These are phyloP conservation scores for Ephialtes manifestator DNA, from an alignment of 2,888 invertebrate genomes.

Conservation along the genomic window DNA sequence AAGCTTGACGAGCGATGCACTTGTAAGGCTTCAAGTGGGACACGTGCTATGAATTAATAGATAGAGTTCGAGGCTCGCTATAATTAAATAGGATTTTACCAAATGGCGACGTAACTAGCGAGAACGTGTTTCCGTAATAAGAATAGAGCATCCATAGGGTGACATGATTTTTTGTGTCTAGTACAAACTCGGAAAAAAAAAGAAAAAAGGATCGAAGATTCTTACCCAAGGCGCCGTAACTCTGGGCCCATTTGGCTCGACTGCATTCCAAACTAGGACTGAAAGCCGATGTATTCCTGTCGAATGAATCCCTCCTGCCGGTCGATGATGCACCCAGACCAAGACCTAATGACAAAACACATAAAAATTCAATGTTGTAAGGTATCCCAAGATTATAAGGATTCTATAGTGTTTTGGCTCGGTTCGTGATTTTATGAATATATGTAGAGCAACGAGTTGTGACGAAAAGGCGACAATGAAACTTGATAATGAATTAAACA, in stretches of 20 bases:
- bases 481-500: constrained; percentile 54
- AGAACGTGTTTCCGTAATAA: constrained; percentile 34
- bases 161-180: constrained; percentile 12
- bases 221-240: constrained; percentile 88
- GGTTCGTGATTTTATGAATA: constrained; percentile 23
- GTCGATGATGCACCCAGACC: constrained; percentile 88
- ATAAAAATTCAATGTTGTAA: constrained; percentile 27
- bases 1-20: constrained; percentile 44
- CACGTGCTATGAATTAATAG: constrained; percentile 58
- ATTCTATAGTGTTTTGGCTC: constrained; percentile 1
- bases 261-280: constrained; percentile 92
- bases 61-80: constrained; percentile 27
- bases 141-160: constrained; percentile 44
- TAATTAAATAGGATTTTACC: constrained; percentile 36
- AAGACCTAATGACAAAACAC: constrained; percentile 83
- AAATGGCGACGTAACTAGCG: constrained; percentile 11
- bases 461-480: constrained; percentile 48
- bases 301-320: constrained; percentile 92
- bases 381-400: neutral
- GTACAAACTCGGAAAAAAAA: constrained; percentile 8
- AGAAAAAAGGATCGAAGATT: constrained; percentile 53
- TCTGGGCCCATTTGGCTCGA: constrained; percentile 88
- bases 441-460: constrained; percentile 47
- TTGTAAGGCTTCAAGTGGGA: constrained; percentile 59
- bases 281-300: constrained; percentile 92